Evolutionary conservation across 2,797 vertebrate genomes (phyloP).

Genomic region (Cuniculus paca): DNA sequence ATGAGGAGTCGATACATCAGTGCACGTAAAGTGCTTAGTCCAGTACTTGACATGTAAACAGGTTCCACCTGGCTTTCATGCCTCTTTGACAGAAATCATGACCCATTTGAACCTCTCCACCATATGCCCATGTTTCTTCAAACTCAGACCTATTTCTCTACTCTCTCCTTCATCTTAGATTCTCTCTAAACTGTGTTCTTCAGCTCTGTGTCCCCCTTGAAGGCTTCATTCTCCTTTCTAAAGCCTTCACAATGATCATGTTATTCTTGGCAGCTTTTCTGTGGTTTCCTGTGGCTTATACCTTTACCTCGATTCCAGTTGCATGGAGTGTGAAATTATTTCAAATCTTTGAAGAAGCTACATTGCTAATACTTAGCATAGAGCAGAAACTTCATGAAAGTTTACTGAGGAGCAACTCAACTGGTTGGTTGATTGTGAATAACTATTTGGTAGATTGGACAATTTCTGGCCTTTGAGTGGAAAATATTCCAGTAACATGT

Average conservation of each 20-base stretch:
- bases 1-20: neutral
- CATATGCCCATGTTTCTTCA: neutral
- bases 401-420: neutral
- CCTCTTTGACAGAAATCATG: neutral
- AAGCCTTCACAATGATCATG: neutral
- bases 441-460: neutral
- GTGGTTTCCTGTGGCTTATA: slow-evolving; percentile 3
- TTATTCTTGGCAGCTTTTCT: slow-evolving; percentile 6
- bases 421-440: slow-evolving; percentile 10
- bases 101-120: neutral
- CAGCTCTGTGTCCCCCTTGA: neutral
- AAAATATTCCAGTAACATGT: slow-evolving; percentile 3
- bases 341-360: slow-evolving; percentile 4
- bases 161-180: neutral
- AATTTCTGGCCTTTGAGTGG: slow-evolving; percentile 27
- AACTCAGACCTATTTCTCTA: neutral
- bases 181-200: neutral
- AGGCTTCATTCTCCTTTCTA: neutral
- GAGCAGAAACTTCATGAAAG: slow-evolving; percentile 16
- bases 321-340: neutral
- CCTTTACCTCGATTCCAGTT: slow-evolving; percentile 8
- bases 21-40: neutral
- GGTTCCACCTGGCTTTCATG: neutral
- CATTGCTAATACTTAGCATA: neutral
- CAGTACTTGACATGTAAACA: neutral